Evolutionary conservation across 2,797 vertebrate genomes (phyloP).

Genomic region (Oophaga sylvatica): DNA sequence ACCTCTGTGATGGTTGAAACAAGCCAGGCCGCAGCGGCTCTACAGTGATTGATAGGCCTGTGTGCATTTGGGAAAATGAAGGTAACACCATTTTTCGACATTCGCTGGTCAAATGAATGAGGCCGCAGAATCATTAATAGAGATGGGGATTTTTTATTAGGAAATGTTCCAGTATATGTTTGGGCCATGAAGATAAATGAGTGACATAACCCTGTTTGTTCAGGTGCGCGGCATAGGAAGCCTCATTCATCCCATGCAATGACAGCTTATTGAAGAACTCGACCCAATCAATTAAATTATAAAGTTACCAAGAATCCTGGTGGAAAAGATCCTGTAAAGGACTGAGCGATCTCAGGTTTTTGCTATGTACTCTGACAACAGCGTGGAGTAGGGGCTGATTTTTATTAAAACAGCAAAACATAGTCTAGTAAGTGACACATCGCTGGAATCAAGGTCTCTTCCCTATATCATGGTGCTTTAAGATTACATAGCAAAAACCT

Average conservation of each 20-base stretch:
- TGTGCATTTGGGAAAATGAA: neutral
- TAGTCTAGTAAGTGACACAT: too few species aligned
- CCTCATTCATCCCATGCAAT: neutral
- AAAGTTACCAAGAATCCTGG: neutral
- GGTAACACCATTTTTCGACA: slow-evolving; percentile 12
- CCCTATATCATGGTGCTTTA: too few species aligned
- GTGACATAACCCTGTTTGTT: neutral
- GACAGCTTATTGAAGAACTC: slow-evolving; percentile 2
- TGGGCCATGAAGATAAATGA: slow-evolving; percentile 40
- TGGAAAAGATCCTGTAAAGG: neutral
- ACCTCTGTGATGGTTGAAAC: slow-evolving; percentile 30
- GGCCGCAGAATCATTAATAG: slow-evolving; percentile 16
- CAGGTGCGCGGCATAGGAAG: neutral
- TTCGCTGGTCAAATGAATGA: slow-evolving; percentile 5
- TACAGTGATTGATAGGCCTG: slow-evolving; percentile 39
- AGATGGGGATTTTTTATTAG: slow-evolving; percentile 9
- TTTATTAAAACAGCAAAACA: too few species aligned
- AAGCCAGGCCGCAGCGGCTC: neutral
- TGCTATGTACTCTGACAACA: too few species aligned
- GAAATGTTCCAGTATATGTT: slow-evolving; percentile 22
- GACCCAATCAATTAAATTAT: neutral
- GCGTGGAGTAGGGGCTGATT: too few species aligned
- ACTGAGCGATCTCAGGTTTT: too few species aligned
- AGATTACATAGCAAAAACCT: too few species aligned
- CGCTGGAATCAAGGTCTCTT: too few species aligned